Percentiles rank a stretch among this genome's conserved stretches.
These are phyloP conservation scores for Patella ulyssiponensis DNA, from an alignment of 2,888 invertebrate genomes.

Conservation along the genomic window DNA sequence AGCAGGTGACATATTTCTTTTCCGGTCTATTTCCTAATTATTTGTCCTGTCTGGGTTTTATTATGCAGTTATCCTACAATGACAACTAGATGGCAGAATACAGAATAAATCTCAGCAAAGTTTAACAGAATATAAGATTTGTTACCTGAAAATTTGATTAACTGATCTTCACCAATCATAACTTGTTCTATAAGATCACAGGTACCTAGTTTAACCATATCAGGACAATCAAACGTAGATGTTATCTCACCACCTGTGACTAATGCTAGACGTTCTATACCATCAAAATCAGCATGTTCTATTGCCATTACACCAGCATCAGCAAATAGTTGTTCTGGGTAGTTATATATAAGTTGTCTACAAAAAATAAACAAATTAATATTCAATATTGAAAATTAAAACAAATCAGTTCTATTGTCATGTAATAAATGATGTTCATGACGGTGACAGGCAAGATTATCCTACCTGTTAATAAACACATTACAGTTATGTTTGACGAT, in stretches of 20 bases:
- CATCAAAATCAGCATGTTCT: slow-evolving; percentile 99
- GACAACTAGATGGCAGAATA: too few species aligned
- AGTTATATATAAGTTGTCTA: slow-evolving; percentile 98
- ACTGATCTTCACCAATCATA: slow-evolving; percentile 97
- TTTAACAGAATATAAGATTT: background rate
- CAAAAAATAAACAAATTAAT: slow-evolving; percentile 35
- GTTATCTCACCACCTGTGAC: slow-evolving; percentile 97
- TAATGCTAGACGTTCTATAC: slow-evolving; percentile 95
- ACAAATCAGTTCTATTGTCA: too few species aligned
- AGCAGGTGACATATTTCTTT: too few species aligned
- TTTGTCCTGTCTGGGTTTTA: too few species aligned
- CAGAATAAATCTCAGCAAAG: too few species aligned
- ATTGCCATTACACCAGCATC: slow-evolving; percentile 99
- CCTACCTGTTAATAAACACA: slow-evolving; percentile 94
- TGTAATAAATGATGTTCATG: too few species aligned
- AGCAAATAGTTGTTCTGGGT: slow-evolving; percentile 98
- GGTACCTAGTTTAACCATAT: slow-evolving; percentile 90
- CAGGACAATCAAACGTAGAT: slow-evolving; percentile 97
- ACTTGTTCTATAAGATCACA: slow-evolving; percentile 97
- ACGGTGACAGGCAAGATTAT: background rate
- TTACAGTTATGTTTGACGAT: slow-evolving; percentile 95
- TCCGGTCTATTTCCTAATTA: too few species aligned
- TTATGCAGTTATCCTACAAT: too few species aligned
- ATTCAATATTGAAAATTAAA: too few species aligned
- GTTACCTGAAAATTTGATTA: slow-evolving; percentile 89